Base-by-base conservation (phyloP, 2,113 vertebrate genomes). In the Saguinus imperator region DNA sequence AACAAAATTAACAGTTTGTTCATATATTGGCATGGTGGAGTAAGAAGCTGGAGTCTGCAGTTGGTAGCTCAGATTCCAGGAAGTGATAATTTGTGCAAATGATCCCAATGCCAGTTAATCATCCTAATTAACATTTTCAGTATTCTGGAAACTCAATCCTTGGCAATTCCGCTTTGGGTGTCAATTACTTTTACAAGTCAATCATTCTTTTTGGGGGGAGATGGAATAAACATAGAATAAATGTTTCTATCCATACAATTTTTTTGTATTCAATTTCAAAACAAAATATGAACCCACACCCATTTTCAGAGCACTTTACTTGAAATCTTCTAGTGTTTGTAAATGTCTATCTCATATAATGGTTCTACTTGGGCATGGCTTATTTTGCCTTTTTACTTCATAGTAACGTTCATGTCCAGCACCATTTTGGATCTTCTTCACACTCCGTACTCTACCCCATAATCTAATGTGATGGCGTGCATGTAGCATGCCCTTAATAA, bases 11-110 rank as follows among this genome's bases (percentile, higher is more conserved):
- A 1, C 14, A 37, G 12, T 21, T 3, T 3, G 3, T 48, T 1
- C 18, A 1, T 18, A 17, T 0, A 0, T 1, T 23, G 21, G 37
- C 1, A 40, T 0, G 2, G 5, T 48, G 5, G 13, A 16, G 10
- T 13, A 20, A 29, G 27, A 68, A n/a, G 6, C 35, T 29, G 0
- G 29, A 43, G 12, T 32, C 27, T 25, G 0, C 29, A 52, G 12
- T 32, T 27, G 8, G 16, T 32, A 3, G 27, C 21, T 91, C 58
- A 40, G 16, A 4, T 25, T 45, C 82, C 17, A 5, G 21, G 48
- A 0, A 7, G 64, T 20, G 8, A 8, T 14, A 5, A 6, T 50
- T n/a, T 37, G 7, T 7, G 17, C 32, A 2, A 48, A 73, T 1
- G 35, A 32, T 14, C 20, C 55, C 1, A 50, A 6, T 8, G 21